These are phyloP conservation scores for Pomatostomus ruficeps DNA, from an alignment of 2,113 vertebrate genomes.

Conservation along the genomic window DNA sequence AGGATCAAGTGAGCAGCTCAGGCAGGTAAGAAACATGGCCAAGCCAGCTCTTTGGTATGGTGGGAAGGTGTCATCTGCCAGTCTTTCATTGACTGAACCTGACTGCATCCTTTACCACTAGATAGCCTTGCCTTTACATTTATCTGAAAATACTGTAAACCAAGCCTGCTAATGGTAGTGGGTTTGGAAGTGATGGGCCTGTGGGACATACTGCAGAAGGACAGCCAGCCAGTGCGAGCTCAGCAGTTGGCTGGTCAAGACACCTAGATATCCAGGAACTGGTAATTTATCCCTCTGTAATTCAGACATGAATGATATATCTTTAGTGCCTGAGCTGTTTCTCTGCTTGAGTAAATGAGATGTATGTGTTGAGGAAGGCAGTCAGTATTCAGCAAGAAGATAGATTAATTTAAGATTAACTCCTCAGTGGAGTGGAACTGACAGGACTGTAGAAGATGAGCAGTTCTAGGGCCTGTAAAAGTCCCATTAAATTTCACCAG, in stretches of 20 bases:
- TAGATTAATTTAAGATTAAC: not conserved
- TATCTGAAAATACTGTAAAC: not conserved
- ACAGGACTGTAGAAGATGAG: not conserved
- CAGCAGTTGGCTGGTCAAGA: not conserved
- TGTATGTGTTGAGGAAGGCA: not conserved
- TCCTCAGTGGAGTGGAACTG: not conserved
- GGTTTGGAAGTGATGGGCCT: not conserved
- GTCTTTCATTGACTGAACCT: not conserved
- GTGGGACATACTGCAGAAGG: not conserved
- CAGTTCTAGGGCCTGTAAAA: not conserved
- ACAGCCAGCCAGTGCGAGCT: not conserved
- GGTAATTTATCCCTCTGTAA: not conserved
- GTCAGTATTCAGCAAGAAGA: not conserved
- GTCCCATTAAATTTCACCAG: not conserved
- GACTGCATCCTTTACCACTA: not conserved
- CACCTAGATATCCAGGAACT: not conserved
- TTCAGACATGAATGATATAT: not conserved
- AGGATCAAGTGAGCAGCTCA: not conserved
- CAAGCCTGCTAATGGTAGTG: not conserved
- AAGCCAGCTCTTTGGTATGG: not conserved
- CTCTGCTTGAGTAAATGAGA: not conserved
- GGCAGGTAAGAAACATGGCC: not conserved
- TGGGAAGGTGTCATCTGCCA: not conserved
- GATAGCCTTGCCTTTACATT: not conserved
- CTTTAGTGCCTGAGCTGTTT: not conserved